A percentile compares a stretch with the other conserved stretches of the same genome.
Evolutionary conservation across 2,797 vertebrate genomes (phyloP).

Genomic region (Mus caroli): DNA sequence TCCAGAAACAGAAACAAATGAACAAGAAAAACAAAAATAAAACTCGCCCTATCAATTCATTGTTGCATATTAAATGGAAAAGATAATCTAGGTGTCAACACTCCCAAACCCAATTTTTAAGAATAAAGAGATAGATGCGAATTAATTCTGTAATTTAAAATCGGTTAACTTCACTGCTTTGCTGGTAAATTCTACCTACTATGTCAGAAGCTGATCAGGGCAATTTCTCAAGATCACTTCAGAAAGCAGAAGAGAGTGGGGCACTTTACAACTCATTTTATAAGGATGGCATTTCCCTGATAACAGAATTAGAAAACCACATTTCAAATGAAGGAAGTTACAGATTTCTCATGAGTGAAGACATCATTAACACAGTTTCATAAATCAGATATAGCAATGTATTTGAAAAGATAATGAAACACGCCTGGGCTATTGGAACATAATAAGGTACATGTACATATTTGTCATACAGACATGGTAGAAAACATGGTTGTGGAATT

Average conservation of each 20-base stretch:
- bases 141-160: not conserved
- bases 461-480: not conserved
- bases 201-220: not conserved
- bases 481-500: not conserved
- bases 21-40: not conserved
- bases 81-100: not conserved
- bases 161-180: not conserved
- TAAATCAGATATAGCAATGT: not conserved
- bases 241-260: not conserved
- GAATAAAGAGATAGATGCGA: not conserved
- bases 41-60: not conserved
- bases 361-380: constrained; percentile 13
- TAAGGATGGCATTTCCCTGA: constrained; percentile 1
- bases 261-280: not conserved
- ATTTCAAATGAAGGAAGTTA: not conserved
- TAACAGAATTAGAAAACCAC: constrained; percentile 35
- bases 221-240: not conserved
- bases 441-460: not conserved
- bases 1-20: not conserved
- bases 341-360: not conserved
- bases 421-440: not conserved
- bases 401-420: constrained; percentile 42
- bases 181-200: not conserved
- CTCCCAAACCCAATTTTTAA: not conserved
- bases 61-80: not conserved